Base-by-base conservation (phyloP, 2,113 vertebrate genomes). In the Actinemys pallida region DNA sequence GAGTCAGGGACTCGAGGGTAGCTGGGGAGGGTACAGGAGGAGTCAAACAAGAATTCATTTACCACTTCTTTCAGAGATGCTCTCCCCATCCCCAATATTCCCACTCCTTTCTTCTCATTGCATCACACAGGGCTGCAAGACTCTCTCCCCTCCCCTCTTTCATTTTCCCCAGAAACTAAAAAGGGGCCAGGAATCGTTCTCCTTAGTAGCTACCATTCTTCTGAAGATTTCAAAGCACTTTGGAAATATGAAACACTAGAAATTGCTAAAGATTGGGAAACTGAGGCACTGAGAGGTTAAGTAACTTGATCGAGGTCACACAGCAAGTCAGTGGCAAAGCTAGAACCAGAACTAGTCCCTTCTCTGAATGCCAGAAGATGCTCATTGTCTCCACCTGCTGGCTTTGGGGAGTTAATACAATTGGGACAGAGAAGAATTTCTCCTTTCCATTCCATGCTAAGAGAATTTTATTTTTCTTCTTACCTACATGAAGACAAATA, bases 1-100 rank as follows among this genome's bases (percentile, higher is more conserved):
- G 96, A 97, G 96, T 97, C 96, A 97, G 95, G 96, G 95, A 92
- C 96, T 94, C 88, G 95, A 94, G 96, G 92, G 92, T 93, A 96
- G 94, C n/a, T 42, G 24, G 39, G n/a, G 22, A 47, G 25, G 75
- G 24, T 24, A 22, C 95, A 94, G 95, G 95, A 94, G 96, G 97
- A 95, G 96, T 96, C 96, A 88, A 93, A 95, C 45, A 25, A 96
- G 96, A 94, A 97, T 96, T 96, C 95, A 94, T 91, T 97, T 96
- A 97, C 94, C 92, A 85, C 86, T 92, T 95, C 81, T 95, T 92
- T 89, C 0, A 0, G 91, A 90, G 82, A 95, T 93, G 96, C 96
- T 96, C 96, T 92, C 94, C 42, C 92, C 59, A 52, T 91, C 86
- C 90, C 79, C 83, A 84, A 56, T 92, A 80, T 89, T 86, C 69